phyloP scores from a whole-genome alignment of 1,140 invertebrate genomes.

The Trichomalopsis sarcophagae region DNA sequence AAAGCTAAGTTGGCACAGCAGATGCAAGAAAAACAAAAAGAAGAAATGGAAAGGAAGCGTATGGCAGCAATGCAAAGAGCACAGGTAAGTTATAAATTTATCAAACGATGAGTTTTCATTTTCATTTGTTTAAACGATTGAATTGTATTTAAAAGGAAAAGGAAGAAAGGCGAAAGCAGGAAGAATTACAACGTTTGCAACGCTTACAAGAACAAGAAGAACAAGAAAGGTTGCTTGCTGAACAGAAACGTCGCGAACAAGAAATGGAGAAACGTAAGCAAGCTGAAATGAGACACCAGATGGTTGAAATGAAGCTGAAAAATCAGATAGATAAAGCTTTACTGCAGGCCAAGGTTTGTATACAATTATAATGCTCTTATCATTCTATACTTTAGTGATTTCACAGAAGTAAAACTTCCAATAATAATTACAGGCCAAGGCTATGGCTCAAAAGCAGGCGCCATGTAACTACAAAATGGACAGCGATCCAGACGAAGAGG shows the following conservation, averaged over 20 bases:
- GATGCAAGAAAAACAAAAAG: slow-evolving; percentile 66
- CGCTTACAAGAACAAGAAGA: slow-evolving; percentile 75
- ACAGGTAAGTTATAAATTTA: slow-evolving; percentile 54
- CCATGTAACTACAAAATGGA: slow-evolving; percentile 65
- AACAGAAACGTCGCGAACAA: slow-evolving; percentile 73
- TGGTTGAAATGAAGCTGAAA: slow-evolving; percentile 67
- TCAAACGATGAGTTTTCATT: slow-evolving; percentile 2
- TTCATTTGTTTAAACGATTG: slow-evolving; percentile 5
- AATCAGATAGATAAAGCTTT: slow-evolving; percentile 58
- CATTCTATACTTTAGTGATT: neutral
- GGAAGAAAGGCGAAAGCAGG: slow-evolving; percentile 72
- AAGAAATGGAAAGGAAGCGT: slow-evolving; percentile 68
- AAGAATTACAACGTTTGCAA: slow-evolving; percentile 69
- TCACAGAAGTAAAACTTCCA: neutral
- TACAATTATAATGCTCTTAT: slow-evolving; percentile 8
- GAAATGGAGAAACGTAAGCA: slow-evolving; percentile 70
- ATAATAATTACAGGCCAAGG: slow-evolving; percentile 29
- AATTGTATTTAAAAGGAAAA: slow-evolving; percentile 65
- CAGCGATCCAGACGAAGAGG: slow-evolving; percentile 74
- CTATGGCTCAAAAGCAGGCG: slow-evolving; percentile 50
- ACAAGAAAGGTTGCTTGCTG: slow-evolving; percentile 73
- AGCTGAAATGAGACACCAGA: slow-evolving; percentile 63
- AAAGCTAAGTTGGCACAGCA: slow-evolving; percentile 64
- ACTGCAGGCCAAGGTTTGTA: slow-evolving; percentile 60
- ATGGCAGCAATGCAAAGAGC: slow-evolving; percentile 63